Base-by-base conservation (phyloP, 2,888 invertebrate species). In the Limnephilus auricula region DNA sequence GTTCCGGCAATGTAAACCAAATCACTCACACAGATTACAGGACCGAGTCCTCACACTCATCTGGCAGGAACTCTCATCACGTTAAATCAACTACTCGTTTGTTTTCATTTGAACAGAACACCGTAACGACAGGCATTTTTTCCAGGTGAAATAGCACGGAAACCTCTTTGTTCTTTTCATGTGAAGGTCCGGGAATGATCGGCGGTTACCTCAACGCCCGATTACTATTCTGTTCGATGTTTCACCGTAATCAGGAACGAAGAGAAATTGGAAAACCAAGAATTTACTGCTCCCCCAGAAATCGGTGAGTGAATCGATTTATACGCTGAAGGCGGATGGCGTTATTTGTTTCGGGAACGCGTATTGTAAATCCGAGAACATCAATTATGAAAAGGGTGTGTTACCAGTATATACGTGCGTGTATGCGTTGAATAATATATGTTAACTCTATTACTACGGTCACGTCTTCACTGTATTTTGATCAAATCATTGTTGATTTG, bases 251-350 rank as follows among this genome's bases (percentile, higher is more conserved):
- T 80, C 80, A 80, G 80, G 80, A 32, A 32, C 25, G 9, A 32
- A 80, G 80, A 80, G 80, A 80, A 80, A 80, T 80, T 80, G 80
- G 80, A 80, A 80, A 80, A 80, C 80, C 80, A 15, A 32, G 32
- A 80, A 80, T 80, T 80, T 80, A 80, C 32, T 80, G 80, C 18
- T 31, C 5, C 32, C 31, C 32, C 80, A 13, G 80, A 80, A 32
- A 31, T 31, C 31, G 32, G 80, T 32, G 80, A 80, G 32, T 31
- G 80, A 80, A 80, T 80, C 80, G 80, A 80, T 80, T 80, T 80
- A 80, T 80, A 80, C 80, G 80, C 31, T 18, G 32, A 80, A 80
- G 32, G 80, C 32, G 80, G 18, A 80, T 80, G 31, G 80, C 6
- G 32, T 80, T 80, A 80, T 80, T 31, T 80, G 80, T 80, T 80